Conservation (phyloP, 1,140 invertebrate species). For the Procambarus clarkii region DNA sequence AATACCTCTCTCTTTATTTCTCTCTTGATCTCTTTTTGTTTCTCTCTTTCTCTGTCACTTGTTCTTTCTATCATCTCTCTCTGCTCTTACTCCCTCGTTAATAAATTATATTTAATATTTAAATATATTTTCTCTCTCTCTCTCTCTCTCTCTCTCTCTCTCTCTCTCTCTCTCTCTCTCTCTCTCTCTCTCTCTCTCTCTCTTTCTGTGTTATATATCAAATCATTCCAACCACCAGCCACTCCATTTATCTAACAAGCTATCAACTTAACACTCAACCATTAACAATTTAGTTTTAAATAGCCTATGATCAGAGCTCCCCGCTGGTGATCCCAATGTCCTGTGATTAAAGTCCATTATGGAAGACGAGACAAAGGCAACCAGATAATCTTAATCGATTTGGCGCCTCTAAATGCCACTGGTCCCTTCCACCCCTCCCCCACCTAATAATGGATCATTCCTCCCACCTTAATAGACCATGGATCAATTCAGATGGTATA, state of each 20-base stretch:
- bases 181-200: not conserved
- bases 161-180: slow-evolving; percentile 2
- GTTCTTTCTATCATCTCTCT: not conserved
- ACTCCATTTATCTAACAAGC: too few species aligned
- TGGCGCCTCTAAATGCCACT: not conserved
- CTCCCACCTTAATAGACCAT: too few species aligned
- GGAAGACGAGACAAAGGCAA: too few species aligned
- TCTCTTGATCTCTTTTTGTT: not conserved
- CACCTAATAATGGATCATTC: not conserved
- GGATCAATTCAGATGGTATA: too few species aligned
- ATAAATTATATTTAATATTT: too few species aligned
- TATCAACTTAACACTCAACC: too few species aligned
- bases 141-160: not conserved
- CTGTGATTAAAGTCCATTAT: too few species aligned
- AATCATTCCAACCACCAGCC: too few species aligned
- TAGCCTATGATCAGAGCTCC: too few species aligned
- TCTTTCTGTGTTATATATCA: not conserved
- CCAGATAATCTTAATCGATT: too few species aligned
- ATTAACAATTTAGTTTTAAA: too few species aligned
- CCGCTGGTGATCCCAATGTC: not conserved
- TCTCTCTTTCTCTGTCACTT: not conserved
- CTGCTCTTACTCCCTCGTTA: not conserved
- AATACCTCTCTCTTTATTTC: not conserved
- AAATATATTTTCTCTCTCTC: not conserved
- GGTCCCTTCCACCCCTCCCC: too few species aligned